phyloP scores from a whole-genome alignment of 1,140 invertebrate species.

The Aphelenchoides fujianensis region DNA sequence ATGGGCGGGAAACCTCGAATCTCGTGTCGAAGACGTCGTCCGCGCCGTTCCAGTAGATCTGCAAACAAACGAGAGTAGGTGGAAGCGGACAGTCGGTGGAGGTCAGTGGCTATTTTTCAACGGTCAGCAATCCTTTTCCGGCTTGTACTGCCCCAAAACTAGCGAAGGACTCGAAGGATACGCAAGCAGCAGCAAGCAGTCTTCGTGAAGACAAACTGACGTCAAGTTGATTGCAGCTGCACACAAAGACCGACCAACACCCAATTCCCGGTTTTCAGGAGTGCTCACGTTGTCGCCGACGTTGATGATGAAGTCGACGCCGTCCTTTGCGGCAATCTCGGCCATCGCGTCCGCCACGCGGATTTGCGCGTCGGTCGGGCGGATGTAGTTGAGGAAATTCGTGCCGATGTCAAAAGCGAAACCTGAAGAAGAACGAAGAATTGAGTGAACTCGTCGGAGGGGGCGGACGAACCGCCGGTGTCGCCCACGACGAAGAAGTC shows the following conservation, averaged over 20 bases:
- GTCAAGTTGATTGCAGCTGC: too few species aligned
- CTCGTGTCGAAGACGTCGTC: conserved; percentile 32
- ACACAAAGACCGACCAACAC: too few species aligned
- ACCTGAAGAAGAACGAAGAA: neutral
- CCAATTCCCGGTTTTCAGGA: neutral
- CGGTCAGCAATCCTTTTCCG: too few species aligned
- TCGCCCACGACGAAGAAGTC: conserved; percentile 53
- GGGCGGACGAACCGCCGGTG: conserved; percentile 43
- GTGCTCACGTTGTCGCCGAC: conserved; percentile 40
- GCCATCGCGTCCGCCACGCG: conserved; percentile 40
- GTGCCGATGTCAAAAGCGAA: conserved; percentile 7
- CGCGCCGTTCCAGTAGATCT: conserved; percentile 47
- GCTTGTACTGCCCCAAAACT: too few species aligned
- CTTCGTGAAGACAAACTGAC: too few species aligned
- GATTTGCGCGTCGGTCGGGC: conserved; percentile 32
- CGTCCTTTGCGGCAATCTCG: conserved; percentile 23
- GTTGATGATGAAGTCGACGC: conserved; percentile 43
- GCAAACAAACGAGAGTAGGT: neutral
- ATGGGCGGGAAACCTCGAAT: conserved; percentile 27
- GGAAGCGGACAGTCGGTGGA: too few species aligned
- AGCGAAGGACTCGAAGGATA: too few species aligned
- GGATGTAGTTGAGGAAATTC: conserved; percentile 7
- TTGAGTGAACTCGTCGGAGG: neutral
- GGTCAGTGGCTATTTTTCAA: too few species aligned
- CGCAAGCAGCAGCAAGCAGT: too few species aligned